Percentiles rank a stretch among this genome's conserved stretches.
phyloP scores from a whole-genome alignment of 2,113 vertebrate genomes.

The Struthidea cinerea region DNA sequence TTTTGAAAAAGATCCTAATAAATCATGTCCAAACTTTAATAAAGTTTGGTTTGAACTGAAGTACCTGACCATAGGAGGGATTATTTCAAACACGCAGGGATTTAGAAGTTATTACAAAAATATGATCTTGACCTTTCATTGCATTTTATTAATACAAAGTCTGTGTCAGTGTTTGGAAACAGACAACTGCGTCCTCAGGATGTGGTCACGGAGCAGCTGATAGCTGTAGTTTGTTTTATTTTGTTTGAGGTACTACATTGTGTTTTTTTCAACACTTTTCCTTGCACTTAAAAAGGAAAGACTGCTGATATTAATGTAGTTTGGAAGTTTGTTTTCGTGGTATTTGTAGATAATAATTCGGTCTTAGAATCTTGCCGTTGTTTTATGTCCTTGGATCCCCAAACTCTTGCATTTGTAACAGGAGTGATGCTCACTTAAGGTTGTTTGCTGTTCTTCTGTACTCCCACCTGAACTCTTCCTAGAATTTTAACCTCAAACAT shows the following conservation, averaged over 20 bases:
- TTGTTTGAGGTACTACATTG: background rate
- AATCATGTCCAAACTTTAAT: conserved; percentile 32
- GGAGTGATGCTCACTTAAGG: background rate
- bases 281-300: conserved; percentile 15
- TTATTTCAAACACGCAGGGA: conserved; percentile 50
- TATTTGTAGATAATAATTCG: background rate
- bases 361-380: background rate
- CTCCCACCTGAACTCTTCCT: background rate
- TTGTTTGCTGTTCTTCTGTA: background rate
- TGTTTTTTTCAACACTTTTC: conserved; percentile 35
- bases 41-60: conserved; percentile 52
- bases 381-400: background rate
- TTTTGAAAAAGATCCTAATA: conserved; percentile 51
- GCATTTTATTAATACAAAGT: conserved; percentile 17
- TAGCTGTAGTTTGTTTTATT: conserved; percentile 43
- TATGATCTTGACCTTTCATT: conserved; percentile 61
- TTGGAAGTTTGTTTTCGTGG: background rate
- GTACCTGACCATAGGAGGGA: conserved; percentile 35
- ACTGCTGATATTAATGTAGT: background rate
- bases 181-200: conserved; percentile 8
- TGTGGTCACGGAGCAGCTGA: background rate
- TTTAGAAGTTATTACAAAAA: conserved; percentile 69
- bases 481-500: background rate
- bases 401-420: background rate
- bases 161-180: conserved; percentile 11